Evolutionary conservation across 2,888 invertebrate species (phyloP), one percentile per base, ranked within the genome.

Genomic region (Asteroscopus sphinx): DNA sequence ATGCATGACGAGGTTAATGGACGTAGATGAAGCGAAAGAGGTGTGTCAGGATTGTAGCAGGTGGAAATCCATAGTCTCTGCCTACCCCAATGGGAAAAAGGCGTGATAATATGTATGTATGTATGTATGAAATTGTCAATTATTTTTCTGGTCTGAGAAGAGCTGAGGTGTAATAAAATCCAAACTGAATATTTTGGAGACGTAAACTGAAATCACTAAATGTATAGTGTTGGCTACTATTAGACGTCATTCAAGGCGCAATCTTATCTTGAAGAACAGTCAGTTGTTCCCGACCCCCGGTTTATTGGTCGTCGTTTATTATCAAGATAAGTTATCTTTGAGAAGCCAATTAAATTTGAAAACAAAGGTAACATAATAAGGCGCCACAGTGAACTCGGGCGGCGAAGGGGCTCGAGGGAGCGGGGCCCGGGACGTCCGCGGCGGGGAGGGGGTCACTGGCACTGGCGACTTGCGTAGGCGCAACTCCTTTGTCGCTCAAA

Each of bases 351-450:
- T 94, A 94, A 93, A 94, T 92, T 93, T 93, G 90, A 93, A 93
- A 93, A 93, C 93, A 93, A 94, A 93, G 93, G 92, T 92, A 93
- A 91, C 92, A 91, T 92, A 92, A 92, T 93, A 93, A 93, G 91
- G 93, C 92, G 92, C 91, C 91, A 91, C 83, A 83, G 85, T 86
- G 83, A 85, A 84, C 80, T 80, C 76, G 80, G 77, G 45, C 67
- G 59, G 70, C 59, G 57, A 59, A 47, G 47, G 60, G 65, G 47
- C 46, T 66, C 54, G 65, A 61, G 58, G 35, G 70, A 41, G 71
- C 64, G 60, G 67, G 56, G 62, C 41, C 63, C 44, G 54, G 66
- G 64, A 58, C 64, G 64, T 52, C 68, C 60, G 72, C 67, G 55
- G 77, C 73, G 69, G 77, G 72, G 79, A 71, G 77, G 77, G 82